Evolutionary conservation across 2,113 vertebrate species (phyloP).

Genomic region (Euleptes europaea): DNA sequence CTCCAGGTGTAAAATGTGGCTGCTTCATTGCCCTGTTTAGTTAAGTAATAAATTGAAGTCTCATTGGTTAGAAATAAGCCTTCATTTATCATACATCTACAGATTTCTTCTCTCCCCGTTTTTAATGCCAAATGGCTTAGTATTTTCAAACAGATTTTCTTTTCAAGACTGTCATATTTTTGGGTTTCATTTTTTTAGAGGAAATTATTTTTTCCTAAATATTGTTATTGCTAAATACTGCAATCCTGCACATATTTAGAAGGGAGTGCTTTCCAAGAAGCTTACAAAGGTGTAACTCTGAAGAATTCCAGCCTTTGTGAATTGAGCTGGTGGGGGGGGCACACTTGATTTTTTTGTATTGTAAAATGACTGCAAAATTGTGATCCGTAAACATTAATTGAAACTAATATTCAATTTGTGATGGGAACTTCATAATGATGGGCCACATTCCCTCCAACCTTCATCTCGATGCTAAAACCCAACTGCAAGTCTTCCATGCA

Average conservation of each 20-base stretch:
- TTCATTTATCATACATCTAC: slow-evolving; percentile 7
- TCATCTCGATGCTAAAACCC: accelerated
- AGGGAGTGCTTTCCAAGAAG: background rate
- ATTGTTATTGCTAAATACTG: background rate
- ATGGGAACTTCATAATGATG: slow-evolving; percentile 15
- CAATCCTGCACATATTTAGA: background rate
- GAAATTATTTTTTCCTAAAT: background rate
- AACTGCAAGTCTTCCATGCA: slow-evolving; percentile 27
- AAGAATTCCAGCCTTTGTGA: background rate
- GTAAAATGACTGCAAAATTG: background rate
- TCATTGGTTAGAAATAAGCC: slow-evolving; percentile 16
- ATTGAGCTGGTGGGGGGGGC: background rate
- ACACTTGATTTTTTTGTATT: background rate
- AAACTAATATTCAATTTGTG: background rate
- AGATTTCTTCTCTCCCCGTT: background rate
- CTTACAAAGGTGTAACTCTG: background rate
- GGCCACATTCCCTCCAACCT: background rate
- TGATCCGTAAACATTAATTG: slow-evolving; percentile 4
- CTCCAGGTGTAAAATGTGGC: slow-evolving; percentile 36
- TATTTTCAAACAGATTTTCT: background rate
- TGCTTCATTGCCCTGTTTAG: slow-evolving; percentile 39
- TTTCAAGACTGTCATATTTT: background rate
- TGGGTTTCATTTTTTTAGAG: background rate
- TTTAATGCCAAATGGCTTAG: slow-evolving; percentile 1
- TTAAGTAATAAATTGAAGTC: slow-evolving; percentile 41